These are phyloP conservation scores for Megalonaias nervosa DNA, from an alignment of 1,140 invertebrate species.

Conservation along the genomic window DNA sequence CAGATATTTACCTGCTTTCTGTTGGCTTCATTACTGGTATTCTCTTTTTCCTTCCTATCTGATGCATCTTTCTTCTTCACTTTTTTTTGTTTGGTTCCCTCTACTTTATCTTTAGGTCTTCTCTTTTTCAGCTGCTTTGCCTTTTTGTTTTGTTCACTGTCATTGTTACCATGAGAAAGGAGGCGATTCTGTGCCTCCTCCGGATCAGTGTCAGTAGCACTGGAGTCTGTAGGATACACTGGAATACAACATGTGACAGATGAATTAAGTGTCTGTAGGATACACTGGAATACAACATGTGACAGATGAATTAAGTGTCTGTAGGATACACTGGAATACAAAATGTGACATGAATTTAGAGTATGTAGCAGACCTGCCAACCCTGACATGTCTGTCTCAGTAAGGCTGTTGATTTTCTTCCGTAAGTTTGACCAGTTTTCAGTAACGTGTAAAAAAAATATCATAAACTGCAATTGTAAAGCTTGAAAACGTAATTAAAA, in stretches of 20 bases:
- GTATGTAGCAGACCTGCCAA: no score
- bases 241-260: neutral
- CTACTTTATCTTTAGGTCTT: no score
- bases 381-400: no score
- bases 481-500: no score
- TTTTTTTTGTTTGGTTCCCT: slow-evolving; percentile 18
- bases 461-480: no score
- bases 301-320: neutral
- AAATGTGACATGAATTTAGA: no score
- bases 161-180: slow-evolving; percentile 42
- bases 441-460: no score
- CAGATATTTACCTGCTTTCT: neutral
- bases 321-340: no score
- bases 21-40: slow-evolving; percentile 38
- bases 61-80: slow-evolving; percentile 48
- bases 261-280: neutral
- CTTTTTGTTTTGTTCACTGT: slow-evolving; percentile 39
- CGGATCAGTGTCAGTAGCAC: slow-evolving; percentile 62
- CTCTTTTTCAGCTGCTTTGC: slow-evolving; percentile 38
- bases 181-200: slow-evolving; percentile 51
- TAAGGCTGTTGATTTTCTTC: no score
- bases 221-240: slow-evolving; percentile 50
- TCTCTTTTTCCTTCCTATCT: slow-evolving; percentile 62
- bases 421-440: no score
- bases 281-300: slow-evolving; percentile 18